These are phyloP conservation scores for Drosophila quasianomalipes DNA, from an alignment of 2,888 invertebrate genomes.

Conservation along the genomic window DNA sequence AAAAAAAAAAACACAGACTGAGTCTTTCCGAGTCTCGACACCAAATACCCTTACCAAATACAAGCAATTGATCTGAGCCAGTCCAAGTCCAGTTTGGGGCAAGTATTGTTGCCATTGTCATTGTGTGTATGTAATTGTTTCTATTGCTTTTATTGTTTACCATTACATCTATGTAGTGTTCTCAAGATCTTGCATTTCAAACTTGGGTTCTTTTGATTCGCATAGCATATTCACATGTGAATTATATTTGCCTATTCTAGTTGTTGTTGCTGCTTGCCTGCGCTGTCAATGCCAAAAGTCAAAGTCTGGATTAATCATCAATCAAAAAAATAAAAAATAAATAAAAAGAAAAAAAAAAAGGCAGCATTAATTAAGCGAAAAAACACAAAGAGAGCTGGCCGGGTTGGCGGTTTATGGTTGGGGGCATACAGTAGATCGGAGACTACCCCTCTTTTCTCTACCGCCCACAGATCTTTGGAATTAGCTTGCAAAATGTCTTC, in stretches of 20 bases:
- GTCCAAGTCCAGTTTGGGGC: neutral
- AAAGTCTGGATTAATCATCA: constrained; percentile 81
- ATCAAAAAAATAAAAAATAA: constrained; percentile 54
- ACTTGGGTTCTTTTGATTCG: neutral
- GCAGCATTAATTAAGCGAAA: constrained; percentile 72
- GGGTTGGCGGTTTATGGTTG: no score
- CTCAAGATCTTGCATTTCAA: neutral
- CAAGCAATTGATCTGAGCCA: neutral
- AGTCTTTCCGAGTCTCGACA: constrained; percentile 7
- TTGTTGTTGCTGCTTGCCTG: constrained; percentile 15
- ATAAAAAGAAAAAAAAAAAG: constrained; percentile 9
- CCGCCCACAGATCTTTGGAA: constrained; percentile 1
- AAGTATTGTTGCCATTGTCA: neutral
- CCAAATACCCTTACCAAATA: constrained; percentile 25
- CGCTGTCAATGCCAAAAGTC: constrained; percentile 74
- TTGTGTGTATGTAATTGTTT: neutral
- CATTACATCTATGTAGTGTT: neutral
- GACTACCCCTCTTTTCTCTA: neutral
- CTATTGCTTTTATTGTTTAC: neutral
- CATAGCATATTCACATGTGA: constrained; percentile 8
- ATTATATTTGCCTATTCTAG: constrained; percentile 26
- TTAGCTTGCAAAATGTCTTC: constrained; percentile 21
- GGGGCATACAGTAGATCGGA: constrained; percentile 3
- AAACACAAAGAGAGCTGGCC: constrained; percentile 31
- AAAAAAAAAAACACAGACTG: neutral